These are phyloP conservation scores for Ormyrus labotus DNA, from an alignment of 2,888 invertebrate species.

Conservation along the genomic window DNA sequence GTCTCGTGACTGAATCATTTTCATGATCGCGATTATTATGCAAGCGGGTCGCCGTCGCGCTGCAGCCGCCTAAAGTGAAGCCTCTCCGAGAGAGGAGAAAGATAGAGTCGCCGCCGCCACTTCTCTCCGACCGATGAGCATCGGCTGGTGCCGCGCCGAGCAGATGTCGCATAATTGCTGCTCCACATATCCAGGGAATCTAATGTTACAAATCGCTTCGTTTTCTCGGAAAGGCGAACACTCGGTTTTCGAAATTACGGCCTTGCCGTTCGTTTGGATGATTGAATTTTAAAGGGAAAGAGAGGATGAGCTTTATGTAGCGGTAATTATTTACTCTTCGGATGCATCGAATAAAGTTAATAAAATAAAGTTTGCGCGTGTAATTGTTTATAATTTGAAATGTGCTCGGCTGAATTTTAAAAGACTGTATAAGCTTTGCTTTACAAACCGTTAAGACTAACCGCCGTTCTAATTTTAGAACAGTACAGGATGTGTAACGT, in stretches of 20 bases:
- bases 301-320: no score
- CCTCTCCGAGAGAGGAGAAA: neutral
- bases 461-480: slow-evolving; percentile 21
- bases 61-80: neutral
- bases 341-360: no score
- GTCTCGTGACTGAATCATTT: neutral
- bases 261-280: no score
- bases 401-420: neutral
- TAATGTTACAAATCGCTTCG: no score
- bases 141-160: neutral
- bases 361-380: no score
- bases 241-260: no score
- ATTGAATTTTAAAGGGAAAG: no score
- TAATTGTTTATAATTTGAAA: neutral
- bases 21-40: slow-evolving; percentile 17
- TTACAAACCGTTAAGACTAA: neutral
- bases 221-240: no score
- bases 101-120: neutral
- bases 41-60: neutral
- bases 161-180: neutral
- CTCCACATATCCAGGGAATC: no score
- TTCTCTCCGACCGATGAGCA: neutral
- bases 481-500: slow-evolving; percentile 22
- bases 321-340: no score
- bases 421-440: neutral